Conservation (phyloP, 1,140 invertebrate species). For the Temnothorax curvispinosus region DNA sequence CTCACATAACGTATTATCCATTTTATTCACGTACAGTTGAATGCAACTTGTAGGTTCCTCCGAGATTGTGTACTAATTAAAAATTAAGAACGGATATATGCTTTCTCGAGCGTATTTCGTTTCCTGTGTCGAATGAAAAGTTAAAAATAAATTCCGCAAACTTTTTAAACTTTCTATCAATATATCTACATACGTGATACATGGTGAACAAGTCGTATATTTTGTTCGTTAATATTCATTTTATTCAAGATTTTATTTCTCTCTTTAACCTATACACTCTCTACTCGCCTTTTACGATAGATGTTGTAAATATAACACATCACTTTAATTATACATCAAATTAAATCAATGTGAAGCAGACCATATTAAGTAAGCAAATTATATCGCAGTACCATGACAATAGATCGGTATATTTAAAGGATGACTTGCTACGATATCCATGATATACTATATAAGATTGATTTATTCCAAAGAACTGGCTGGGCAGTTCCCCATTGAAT, state of each 20-base stretch:
- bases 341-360: not conserved
- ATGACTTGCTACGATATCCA: not conserved
- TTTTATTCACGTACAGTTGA: not conserved
- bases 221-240: not conserved
- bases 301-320: not conserved
- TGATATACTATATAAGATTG: not conserved
- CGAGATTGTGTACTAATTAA: not conserved
- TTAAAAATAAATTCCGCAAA: not conserved
- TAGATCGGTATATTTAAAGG: not conserved
- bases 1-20: not conserved
- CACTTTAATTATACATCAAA: not conserved
- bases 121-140: not conserved
- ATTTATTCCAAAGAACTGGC: slow-evolving; percentile 3
- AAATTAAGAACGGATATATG: not conserved
- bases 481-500: slow-evolving; percentile 37
- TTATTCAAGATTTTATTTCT: not conserved
- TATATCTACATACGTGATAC: not conserved
- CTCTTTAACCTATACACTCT: not conserved
- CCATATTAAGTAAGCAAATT: not conserved
- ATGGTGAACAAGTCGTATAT: not conserved
- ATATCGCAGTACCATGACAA: not conserved
- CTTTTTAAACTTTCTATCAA: not conserved
- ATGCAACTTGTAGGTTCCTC: not conserved
- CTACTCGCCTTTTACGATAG: not conserved
- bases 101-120: not conserved